A percentile compares a stretch with the other conserved stretches of the same genome.
Conservation (phyloP, 2,113 vertebrate genomes). For the Lycaon pictus region DNA sequence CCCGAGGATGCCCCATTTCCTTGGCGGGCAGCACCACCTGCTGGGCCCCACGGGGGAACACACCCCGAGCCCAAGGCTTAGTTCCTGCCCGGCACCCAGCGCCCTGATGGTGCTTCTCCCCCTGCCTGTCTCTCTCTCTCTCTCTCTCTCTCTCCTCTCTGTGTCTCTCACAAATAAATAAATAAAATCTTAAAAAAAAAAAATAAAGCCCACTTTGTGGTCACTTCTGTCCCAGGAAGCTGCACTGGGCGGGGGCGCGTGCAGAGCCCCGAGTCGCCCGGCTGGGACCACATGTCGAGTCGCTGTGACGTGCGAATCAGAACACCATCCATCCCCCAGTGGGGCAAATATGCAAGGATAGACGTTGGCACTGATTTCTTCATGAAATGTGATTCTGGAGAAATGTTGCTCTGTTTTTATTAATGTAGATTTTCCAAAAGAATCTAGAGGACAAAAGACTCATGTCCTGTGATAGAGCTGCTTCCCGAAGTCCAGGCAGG, state of each 20-base stretch:
- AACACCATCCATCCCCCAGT: background rate
- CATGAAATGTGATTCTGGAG: background rate
- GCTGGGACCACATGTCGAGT: accelerated
- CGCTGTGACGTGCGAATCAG: background rate
- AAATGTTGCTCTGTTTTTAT: background rate
- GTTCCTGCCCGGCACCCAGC: no score
- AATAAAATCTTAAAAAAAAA: no score
- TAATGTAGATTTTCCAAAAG: background rate
- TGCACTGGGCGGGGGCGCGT: no score
- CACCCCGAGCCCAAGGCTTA: accelerated
- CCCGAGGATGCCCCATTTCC: background rate
- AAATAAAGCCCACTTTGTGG: no score
- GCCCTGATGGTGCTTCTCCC: no score
- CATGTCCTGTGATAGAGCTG: background rate
- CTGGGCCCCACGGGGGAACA: accelerated
- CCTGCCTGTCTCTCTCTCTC: no score
- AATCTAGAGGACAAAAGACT: background rate
- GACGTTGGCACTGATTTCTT: background rate
- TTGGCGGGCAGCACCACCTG: background rate
- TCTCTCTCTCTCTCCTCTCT: no score
- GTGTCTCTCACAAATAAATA: no score
- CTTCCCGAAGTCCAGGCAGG: background rate
- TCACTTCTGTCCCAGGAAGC: background rate
- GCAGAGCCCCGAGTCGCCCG: no score
- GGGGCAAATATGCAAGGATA: no score